Evolutionary conservation across 2,888 invertebrate genomes (phyloP), one percentile per base, ranked within the genome.

Genomic region (Lasioglossum pauxillum): DNA sequence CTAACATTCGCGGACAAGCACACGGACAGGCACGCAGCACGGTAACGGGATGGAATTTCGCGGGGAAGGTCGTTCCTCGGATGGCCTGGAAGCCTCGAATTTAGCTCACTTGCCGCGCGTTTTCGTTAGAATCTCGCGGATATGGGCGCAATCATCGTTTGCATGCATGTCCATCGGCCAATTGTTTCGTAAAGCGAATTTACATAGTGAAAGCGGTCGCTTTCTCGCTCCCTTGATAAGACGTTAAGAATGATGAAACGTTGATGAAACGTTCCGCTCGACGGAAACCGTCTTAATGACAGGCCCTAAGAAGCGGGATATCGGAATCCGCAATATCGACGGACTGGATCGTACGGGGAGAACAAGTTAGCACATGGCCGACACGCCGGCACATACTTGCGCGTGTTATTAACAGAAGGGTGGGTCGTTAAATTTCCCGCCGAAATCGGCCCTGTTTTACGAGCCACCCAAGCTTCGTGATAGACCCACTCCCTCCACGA

Each of bases 11-110:
- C 57, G 69, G 31, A 16, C 79, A 41, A 44, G 14, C 74, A 16
- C 64, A 38, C 49, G 10, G 69, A 16, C 53, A 31, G n/a, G 67
- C 31, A 78, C 71, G 69, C n/a, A 3, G 2, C 67, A n/a, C 49
- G 76, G 44, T 83, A 84, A 84, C 78, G 38, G 75, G 31, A 83
- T 72, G 75, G 44, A 83, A 44, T 78, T 83, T 84, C 76, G 57
- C 76, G 73, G 60, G 76, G 57, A 74, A 72, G 79, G 83, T 85
- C 78, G 44, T 49, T 49, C 14, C 64, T 64, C 64, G 69, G 53
- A 64, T 44, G 78, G 75, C 64, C 78, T 46, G 76, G 74, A 77
- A 83, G 31, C 67, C 69, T 72, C 57, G 57, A 53, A 77, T 84
- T 67, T 80, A 27, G 49, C 64, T 57, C 27, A 38, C 71, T 64